These are phyloP conservation scores for Corythoichthys haematopterus DNA, from an alignment of 2,113 vertebrate genomes.

Conservation along the genomic window DNA sequence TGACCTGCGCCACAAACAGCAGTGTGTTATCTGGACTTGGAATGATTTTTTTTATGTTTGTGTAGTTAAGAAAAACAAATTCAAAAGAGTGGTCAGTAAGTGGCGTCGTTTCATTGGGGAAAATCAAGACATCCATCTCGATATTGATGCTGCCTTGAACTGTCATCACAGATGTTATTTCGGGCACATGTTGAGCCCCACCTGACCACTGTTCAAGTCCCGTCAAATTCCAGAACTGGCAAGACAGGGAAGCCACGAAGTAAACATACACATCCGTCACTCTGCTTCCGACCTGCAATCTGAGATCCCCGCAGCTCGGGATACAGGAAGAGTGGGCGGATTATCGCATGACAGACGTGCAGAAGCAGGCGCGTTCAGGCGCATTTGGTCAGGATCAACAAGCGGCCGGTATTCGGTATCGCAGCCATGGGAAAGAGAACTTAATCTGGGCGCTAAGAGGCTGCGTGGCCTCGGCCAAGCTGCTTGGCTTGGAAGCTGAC, in stretches of 20 bases:
- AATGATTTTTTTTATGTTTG: not conserved
- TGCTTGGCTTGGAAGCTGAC: slow-evolving; percentile 16
- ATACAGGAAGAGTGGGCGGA: slow-evolving; percentile 1
- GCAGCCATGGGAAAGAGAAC: slow-evolving; percentile 6
- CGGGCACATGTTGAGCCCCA: not conserved
- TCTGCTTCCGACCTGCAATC: slow-evolving; percentile 14
- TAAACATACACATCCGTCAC: slow-evolving; percentile 14
- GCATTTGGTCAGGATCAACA: slow-evolving; percentile 6
- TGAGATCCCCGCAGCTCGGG: slow-evolving; percentile 10
- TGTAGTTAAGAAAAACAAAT: too few species aligned
- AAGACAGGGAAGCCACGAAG: not conserved
- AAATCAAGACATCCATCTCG: not conserved
- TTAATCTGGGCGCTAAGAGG: slow-evolving; percentile 30
- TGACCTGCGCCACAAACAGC: slow-evolving; percentile 42
- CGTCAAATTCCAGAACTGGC: slow-evolving; percentile 15
- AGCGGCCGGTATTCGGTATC: slow-evolving; percentile 16
- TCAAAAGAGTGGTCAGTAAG: not conserved
- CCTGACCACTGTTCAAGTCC: slow-evolving; percentile 2
- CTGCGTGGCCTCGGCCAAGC: slow-evolving; percentile 11
- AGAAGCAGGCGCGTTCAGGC: slow-evolving; percentile 12
- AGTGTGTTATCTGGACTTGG: not conserved
- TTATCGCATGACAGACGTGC: slow-evolving; percentile 16
- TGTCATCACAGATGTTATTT: slow-evolving; percentile 5
- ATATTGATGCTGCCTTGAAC: not conserved
- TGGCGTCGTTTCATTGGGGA: not conserved